Percentiles rank a stretch among this genome's conserved stretches.
These are phyloP conservation scores for Nasalis larvatus DNA, from an alignment of 2,113 vertebrate genomes.

Conservation along the genomic window DNA sequence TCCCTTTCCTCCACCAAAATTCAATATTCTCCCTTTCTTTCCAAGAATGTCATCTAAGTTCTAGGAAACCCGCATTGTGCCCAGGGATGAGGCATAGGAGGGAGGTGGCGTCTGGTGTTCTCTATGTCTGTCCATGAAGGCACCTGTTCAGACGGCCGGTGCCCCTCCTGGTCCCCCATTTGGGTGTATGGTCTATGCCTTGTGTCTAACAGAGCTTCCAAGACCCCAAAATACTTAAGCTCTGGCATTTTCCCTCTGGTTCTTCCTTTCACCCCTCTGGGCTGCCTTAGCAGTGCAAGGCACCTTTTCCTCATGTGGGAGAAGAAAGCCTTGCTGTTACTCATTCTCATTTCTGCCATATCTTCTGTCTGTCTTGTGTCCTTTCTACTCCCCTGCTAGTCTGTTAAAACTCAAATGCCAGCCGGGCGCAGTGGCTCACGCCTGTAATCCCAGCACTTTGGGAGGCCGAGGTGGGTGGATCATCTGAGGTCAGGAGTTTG, in stretches of 20 bases:
- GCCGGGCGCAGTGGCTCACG: no score
- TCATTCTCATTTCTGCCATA: not conserved
- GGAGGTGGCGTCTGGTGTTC: not conserved
- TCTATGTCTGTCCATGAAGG: not conserved
- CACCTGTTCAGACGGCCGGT: not conserved
- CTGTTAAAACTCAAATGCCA: not conserved
- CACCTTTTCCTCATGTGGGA: not conserved
- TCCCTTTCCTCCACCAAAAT: not conserved
- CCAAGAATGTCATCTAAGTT: not conserved
- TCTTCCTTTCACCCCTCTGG: not conserved
- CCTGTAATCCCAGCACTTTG: no score
- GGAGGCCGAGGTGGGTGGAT: no score
- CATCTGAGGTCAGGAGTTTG: no score
- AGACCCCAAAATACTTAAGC: not conserved
- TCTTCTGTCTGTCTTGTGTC: not conserved
- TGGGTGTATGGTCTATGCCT: not conserved
- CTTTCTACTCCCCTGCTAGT: not conserved
- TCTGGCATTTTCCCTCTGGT: not conserved
- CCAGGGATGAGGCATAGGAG: not conserved
- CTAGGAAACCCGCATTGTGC: not conserved
- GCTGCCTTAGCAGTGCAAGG: not conserved
- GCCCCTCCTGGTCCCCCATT: not conserved
- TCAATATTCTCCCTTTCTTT: not conserved
- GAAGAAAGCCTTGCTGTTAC: not conserved
- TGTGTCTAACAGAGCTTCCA: not conserved